Conservation (phyloP, 2,113 vertebrate species). For the Corythaixoides concolor region DNA sequence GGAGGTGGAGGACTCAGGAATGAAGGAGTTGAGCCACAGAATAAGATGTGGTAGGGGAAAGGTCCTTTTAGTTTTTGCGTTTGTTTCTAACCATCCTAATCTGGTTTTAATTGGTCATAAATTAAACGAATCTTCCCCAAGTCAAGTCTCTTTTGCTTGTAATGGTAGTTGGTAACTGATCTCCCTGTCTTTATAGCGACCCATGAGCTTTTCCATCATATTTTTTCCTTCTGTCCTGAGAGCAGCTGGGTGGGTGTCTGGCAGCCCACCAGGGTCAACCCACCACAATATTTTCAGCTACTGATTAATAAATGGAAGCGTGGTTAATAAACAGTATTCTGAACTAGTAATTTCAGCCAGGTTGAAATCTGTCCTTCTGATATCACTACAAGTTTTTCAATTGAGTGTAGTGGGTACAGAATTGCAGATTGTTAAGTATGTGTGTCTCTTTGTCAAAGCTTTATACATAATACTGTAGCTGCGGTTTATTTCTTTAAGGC, state of each 20-base stretch:
- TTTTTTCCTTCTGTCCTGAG: not conserved
- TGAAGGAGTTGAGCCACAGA: not conserved
- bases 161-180: not conserved
- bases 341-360: not conserved
- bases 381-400: not conserved
- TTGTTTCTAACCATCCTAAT: not conserved
- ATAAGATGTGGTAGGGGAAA: not conserved
- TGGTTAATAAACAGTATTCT: not conserved
- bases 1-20: not conserved
- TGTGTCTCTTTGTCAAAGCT: not conserved
- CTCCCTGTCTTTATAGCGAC: not conserved
- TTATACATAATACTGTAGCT: not conserved
- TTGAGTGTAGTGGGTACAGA: not conserved
- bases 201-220: not conserved
- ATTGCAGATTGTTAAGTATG: not conserved
- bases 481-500: not conserved
- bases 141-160: not conserved
- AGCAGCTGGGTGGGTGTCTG: accelerated
- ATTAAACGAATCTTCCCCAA: not conserved
- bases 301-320: not conserved
- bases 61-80: not conserved
- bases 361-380: not conserved
- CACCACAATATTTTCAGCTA: not conserved
- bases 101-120: not conserved
- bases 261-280: not conserved